phyloP scores from a whole-genome alignment of 1,140 invertebrate species.

The Zaprionus nigranus region DNA sequence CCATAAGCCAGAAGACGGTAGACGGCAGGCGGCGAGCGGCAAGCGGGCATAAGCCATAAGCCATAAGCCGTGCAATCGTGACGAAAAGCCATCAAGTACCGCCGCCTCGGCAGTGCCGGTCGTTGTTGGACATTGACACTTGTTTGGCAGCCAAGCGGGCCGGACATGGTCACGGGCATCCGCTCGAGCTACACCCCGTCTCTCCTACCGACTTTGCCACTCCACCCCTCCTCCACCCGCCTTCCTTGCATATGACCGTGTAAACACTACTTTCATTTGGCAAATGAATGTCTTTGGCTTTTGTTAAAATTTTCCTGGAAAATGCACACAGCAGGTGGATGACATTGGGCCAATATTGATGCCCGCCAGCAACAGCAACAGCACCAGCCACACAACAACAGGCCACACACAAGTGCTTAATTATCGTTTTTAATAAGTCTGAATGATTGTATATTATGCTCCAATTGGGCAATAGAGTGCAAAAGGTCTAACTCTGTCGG shows the following conservation, averaged over 20 bases:
- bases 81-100: conserved; percentile 72
- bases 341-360: conserved; percentile 25
- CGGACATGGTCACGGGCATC: conserved; percentile 35
- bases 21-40: conserved; percentile 11
- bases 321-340: conserved; percentile 15
- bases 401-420: conserved; percentile 41
- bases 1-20: conserved; percentile 6
- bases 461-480: conserved; percentile 18
- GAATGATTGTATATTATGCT: conserved; percentile 44
- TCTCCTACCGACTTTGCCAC: neutral
- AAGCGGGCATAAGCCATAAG: conserved; percentile 34
- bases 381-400: neutral
- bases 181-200: conserved; percentile 1
- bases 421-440: conserved; percentile 68
- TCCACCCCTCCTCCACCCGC: neutral
- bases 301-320: conserved; percentile 40
- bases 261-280: conserved; percentile 68
- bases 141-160: conserved; percentile 47
- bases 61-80: conserved; percentile 66
- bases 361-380: neutral
- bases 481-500: neutral
- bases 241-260: conserved; percentile 7
- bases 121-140: conserved; percentile 77
- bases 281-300: conserved; percentile 32
- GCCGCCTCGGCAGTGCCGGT: conserved; percentile 6